Base-by-base conservation (phyloP, 2,888 invertebrate genomes). In the Drosophila neutralis region DNA sequence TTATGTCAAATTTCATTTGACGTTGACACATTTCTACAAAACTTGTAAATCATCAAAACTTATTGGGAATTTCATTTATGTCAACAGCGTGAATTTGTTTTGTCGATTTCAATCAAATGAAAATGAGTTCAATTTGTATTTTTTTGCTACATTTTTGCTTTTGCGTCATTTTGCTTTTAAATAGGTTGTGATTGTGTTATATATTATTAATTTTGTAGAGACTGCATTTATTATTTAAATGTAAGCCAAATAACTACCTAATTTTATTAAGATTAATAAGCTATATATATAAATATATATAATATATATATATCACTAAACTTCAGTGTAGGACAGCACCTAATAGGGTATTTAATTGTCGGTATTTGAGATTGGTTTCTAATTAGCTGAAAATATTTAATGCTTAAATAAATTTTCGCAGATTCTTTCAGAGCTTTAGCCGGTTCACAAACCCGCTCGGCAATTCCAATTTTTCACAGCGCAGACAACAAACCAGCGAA, bases 31-130 rank as follows among this genome's bases (percentile, higher is more conserved):
- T 49, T 69, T 69, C 64, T 48, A 51, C 67, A 67, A 65, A 49
- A 56, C 31, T 10, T 72, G 88, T 90, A 87, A 91, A 83, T 90
- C 91, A 91, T 87, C 81, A 58, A 56, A 65, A 82, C 78, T 80
- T 80, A 87, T 87, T 77, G 71, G 77, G 73, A 75, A 82, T 81
- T 77, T 72, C 73, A 82, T 89, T 89, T 75, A 68, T 78, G 69
- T 61, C 62, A 63, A 54, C 69, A 68, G 40, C 51, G 31, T 52
- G 53, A 27, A 74, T 48, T 48, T 80, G 61, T 48, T 40, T 61
- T 62, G 81, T 73, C 73, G 68, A 70, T 80, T 69, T 64, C 36
- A 58, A 74, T 77, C 57, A 58, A 58, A 54, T 61, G 33, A 48
- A 61, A 66, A 63, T 51, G 11, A 18, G 57, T 62, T 42, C 27